Evolutionary conservation across 2,113 vertebrate genomes (phyloP).

Genomic region (Pelecanoides urinatrix): DNA sequence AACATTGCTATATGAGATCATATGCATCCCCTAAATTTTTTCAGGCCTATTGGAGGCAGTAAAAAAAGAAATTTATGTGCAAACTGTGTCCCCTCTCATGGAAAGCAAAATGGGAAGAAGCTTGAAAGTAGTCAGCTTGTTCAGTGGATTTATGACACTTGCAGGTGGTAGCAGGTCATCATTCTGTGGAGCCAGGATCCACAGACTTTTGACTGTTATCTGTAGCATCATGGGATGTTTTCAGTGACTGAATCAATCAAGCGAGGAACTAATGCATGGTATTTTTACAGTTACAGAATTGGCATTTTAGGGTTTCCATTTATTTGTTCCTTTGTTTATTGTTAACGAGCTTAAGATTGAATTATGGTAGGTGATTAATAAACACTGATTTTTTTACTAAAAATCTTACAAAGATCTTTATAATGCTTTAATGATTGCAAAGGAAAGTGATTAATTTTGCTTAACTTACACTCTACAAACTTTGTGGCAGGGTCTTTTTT

Average conservation of each 20-base stretch:
- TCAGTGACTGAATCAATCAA: background rate
- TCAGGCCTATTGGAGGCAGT: background rate
- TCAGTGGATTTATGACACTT: background rate
- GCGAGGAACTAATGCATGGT: background rate
- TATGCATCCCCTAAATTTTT: background rate
- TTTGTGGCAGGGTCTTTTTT: background rate
- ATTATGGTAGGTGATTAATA: background rate
- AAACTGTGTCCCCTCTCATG: background rate
- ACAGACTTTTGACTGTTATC: background rate
- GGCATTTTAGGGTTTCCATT: background rate
- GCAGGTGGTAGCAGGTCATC: background rate
- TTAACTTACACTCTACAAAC: background rate
- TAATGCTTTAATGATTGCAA: background rate
- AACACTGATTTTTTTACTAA: background rate
- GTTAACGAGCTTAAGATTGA: background rate
- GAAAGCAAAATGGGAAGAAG: background rate
- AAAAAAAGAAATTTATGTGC: background rate
- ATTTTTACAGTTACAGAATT: background rate
- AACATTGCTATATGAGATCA: background rate
- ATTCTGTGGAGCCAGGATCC: background rate
- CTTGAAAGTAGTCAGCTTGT: background rate
- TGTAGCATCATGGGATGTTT: background rate
- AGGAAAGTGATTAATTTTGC: background rate
- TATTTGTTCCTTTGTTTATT: background rate
- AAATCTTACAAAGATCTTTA: background rate